Conservation (phyloP, 1,140 invertebrate genomes). For the Drosophila takahashii region DNA sequence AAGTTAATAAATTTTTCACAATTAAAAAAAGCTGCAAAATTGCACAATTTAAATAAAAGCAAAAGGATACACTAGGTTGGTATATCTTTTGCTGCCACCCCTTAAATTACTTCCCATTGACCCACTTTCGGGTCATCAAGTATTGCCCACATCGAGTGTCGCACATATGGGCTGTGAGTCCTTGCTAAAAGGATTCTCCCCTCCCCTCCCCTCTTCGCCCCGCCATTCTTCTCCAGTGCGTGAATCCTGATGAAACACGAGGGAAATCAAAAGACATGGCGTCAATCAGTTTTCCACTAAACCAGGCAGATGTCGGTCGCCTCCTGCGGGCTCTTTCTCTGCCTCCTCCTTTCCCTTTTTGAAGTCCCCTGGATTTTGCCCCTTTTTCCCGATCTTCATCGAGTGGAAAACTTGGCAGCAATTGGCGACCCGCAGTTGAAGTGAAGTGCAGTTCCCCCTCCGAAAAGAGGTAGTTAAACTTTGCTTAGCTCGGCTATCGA, state of each 20-base stretch:
- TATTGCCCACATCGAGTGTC: conserved; percentile 41
- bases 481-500: conserved; percentile 25
- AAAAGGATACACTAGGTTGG: background rate
- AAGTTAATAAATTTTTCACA: too few species aligned
- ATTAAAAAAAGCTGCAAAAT: too few species aligned
- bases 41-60: background rate
- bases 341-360: background rate
- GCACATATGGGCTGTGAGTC: conserved; percentile 10
- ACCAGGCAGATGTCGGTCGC: conserved; percentile 28
- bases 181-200: conserved; percentile 19
- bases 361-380: background rate
- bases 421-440: conserved; percentile 13
- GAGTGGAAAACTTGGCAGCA: conserved; percentile 20
- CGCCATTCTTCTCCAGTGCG: conserved; percentile 27
- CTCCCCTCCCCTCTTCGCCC: background rate
- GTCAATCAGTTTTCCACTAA: conserved; percentile 69
- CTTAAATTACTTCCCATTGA: conserved; percentile 20
- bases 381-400: conserved; percentile 1
- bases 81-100: background rate
- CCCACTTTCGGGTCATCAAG: conserved; percentile 34
- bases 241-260: conserved; percentile 49
- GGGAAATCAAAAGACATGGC: conserved; percentile 73
- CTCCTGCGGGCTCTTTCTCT: conserved; percentile 38
- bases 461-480: conserved; percentile 18
- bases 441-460: too few species aligned